phyloP scores from a whole-genome alignment of 2,113 vertebrate species.

The Phylloscopus whistleri region DNA sequence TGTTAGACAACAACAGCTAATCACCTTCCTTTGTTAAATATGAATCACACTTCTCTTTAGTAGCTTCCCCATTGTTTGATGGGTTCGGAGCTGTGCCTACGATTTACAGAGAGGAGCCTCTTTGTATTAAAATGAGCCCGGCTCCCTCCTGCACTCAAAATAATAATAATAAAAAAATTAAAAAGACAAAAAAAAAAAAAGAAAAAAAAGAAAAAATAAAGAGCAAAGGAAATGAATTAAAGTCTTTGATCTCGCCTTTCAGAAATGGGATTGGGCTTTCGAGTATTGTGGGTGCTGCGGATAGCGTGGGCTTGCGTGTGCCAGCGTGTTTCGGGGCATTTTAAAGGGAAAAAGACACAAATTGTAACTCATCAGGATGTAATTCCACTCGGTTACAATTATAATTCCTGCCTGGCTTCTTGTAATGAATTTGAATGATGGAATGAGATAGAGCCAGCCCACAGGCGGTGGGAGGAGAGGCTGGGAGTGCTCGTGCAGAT shows the following conservation, averaged over 20 bases:
- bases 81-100: conserved; percentile 32
- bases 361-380: conserved; percentile 29
- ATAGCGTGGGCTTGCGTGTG: neutral
- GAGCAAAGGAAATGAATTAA: conserved; percentile 28
- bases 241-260: conserved; percentile 36
- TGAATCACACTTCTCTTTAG: conserved; percentile 62
- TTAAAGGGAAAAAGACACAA: neutral
- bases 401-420: conserved; percentile 30
- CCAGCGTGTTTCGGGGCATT: neutral
- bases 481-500: accelerated
- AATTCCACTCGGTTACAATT: conserved; percentile 21
- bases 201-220: neutral
- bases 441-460: neutral
- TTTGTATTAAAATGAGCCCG: conserved; percentile 18
- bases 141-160: conserved; percentile 5
- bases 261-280: neutral
- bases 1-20: conserved; percentile 53
- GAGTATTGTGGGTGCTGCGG: neutral
- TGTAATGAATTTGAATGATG: conserved; percentile 30
- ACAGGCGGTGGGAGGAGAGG: neutral
- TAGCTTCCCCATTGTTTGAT: conserved; percentile 51
- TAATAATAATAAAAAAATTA: neutral
- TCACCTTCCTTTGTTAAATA: conserved; percentile 50
- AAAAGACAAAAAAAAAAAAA: neutral
- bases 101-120: conserved; percentile 39